Percentiles rank a stretch among this genome's conserved stretches.
These are phyloP conservation scores for Parnassius smintheus DNA, from an alignment of 2,888 invertebrate genomes.

Conservation along the genomic window DNA sequence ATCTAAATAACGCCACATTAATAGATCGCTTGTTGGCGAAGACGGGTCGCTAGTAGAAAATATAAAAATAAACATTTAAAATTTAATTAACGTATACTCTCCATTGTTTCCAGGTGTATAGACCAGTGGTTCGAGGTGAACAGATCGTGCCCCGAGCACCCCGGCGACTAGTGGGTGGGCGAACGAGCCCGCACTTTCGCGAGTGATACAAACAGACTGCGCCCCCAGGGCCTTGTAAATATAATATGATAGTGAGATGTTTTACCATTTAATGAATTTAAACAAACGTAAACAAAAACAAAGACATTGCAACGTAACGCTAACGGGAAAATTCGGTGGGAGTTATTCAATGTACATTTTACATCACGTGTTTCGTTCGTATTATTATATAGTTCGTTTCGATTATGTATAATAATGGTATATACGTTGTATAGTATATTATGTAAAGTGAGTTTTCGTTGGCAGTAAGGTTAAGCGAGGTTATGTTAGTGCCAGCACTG, in stretches of 20 bases:
- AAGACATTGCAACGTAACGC: conserved; percentile 57
- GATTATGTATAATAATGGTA: conserved; percentile 45
- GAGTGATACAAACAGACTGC: conserved; percentile 56
- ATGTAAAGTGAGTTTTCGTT: conserved; percentile 40
- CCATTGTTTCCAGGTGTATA: conserved; percentile 91
- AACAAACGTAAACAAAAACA: conserved; percentile 50
- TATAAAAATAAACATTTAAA: not conserved
- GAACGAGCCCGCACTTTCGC: conserved; percentile 20
- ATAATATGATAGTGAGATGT: conserved; percentile 77
- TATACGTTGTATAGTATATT: conserved; percentile 32
- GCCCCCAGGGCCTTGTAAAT: conserved; percentile 68
- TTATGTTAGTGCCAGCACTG: conserved; percentile 37
- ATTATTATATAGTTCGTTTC: not conserved
- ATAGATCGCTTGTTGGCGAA: no score
- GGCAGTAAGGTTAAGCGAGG: conserved; percentile 42
- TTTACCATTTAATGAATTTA: conserved; percentile 70
- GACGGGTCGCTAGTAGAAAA: no score
- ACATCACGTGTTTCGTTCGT: conserved; percentile 62
- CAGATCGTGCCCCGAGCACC: conserved; percentile 99
- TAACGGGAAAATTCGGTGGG: conserved; percentile 65
- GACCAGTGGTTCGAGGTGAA: conserved; percentile 99
- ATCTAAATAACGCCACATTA: no score
- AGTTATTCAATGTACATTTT: conserved; percentile 43
- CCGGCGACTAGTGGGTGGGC: conserved; percentile 88
- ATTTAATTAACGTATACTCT: not conserved